Conservation (phyloP, 2,888 invertebrate genomes). For the Vandiemenella viatica region DNA sequence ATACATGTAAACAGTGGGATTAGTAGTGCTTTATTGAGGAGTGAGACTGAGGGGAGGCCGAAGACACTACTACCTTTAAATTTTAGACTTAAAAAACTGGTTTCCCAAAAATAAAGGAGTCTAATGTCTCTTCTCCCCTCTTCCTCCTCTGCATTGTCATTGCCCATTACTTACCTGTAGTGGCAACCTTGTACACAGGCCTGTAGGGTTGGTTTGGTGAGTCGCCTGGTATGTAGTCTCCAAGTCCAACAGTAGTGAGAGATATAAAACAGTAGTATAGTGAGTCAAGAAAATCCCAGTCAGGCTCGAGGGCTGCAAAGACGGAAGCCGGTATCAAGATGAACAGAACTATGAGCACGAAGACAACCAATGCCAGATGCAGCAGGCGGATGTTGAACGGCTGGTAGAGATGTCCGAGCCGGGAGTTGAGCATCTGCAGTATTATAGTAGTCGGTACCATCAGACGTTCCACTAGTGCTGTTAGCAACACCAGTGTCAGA, state of each 20-base stretch:
- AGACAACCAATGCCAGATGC: slow-evolving; percentile 49
- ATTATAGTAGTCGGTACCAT: slow-evolving; percentile 57
- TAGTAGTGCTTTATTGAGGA: too few relatives aligned
- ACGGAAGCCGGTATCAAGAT: slow-evolving; percentile 59
- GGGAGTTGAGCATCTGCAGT: slow-evolving; percentile 50
- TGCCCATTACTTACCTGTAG: slow-evolving; percentile 64
- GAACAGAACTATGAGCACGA: slow-evolving; percentile 39
- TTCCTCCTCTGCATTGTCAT: too few relatives aligned
- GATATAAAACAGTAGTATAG: slow-evolving; percentile 87
- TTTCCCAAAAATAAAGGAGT: too few relatives aligned
- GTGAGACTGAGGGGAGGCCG: too few relatives aligned
- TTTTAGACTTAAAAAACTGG: too few relatives aligned
- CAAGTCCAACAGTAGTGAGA: slow-evolving; percentile 74
- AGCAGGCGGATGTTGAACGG: slow-evolving; percentile 61
- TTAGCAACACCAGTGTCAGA: slow-evolving; percentile 64
- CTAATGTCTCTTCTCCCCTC: too few relatives aligned
- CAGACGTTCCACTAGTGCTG: slow-evolving; percentile 67
- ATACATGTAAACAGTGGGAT: too few relatives aligned
- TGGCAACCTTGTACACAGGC: slow-evolving; percentile 66
- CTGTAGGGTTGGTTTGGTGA: slow-evolving; percentile 57
- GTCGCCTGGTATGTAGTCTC: slow-evolving; percentile 81
- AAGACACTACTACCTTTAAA: too few relatives aligned
- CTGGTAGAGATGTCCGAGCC: slow-evolving; percentile 54
- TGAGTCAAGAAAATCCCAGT: slow-evolving; percentile 74
- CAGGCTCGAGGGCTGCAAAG: slow-evolving; percentile 60